Conservation (phyloP, 2,888 invertebrate species). For the Drosophila macrospina region DNA sequence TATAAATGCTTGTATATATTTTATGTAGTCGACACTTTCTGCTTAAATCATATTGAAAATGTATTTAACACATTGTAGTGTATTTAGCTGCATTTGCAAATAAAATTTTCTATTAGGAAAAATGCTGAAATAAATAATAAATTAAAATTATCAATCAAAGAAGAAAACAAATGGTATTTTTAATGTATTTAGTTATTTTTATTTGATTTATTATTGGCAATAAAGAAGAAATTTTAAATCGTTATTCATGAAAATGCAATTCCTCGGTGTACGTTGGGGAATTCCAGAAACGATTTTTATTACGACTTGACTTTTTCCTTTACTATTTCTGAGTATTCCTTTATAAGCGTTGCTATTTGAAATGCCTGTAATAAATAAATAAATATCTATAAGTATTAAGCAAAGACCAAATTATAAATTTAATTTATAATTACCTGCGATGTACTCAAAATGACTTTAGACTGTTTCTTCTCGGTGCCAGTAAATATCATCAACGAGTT, state of each 20-base stretch:
- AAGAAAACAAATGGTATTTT: not conserved
- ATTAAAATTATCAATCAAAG: too few species aligned
- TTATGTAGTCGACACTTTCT: not conserved
- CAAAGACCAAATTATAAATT: not conserved
- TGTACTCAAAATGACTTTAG: constrained; percentile 96
- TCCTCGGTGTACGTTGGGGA: not conserved
- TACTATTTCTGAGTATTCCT: constrained; percentile 92
- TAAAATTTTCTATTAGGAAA: too few species aligned
- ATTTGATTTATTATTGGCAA: not conserved
- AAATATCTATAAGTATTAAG: not conserved
- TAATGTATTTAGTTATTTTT: not conserved
- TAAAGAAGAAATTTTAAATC: not conserved
- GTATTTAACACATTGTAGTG: too few species aligned
- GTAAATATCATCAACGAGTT: constrained; percentile 97
- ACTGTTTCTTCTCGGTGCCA: constrained; percentile 95
- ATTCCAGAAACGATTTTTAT: constrained; percentile 1
- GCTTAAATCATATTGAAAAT: too few species aligned
- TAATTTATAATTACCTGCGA: constrained; percentile 89
- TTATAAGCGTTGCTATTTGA: constrained; percentile 96
- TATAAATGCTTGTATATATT: constrained; percentile 36
- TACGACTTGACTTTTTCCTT: constrained; percentile 72
- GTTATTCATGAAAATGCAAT: constrained; percentile 1
- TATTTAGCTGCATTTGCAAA: too few species aligned
- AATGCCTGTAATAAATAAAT: constrained; percentile 88
- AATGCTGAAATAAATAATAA: too few species aligned